Base-by-base conservation (phyloP, 2,113 vertebrate genomes). In the Opisthocomus hoazin region DNA sequence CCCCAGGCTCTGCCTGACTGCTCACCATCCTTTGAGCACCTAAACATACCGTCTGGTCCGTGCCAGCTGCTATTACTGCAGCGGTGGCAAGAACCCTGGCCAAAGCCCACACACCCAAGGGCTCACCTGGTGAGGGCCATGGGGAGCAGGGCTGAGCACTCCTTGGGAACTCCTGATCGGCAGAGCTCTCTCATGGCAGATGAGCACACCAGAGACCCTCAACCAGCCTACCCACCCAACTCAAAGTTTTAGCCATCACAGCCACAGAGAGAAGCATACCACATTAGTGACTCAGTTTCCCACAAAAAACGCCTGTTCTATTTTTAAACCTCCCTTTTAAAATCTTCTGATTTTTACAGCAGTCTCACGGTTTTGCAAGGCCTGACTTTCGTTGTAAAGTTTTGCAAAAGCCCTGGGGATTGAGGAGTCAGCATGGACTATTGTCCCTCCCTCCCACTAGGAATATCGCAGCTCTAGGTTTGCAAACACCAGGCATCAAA, bases 361-460 rank as follows among this genome's bases (percentile, higher is more conserved):
- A 70, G 32, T 30, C 15, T 51, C n/a, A 17, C 1, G 11, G 24
- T 43, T 89, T 70, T 83, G 24, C 63, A 48, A 11, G 19, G 30
- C 15, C 37, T 15, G 30, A 83, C 10, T 57, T 50, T 18, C 30
- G 71, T 7, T 21, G 29, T 21, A 53, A 22, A 5, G 43, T 29
- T 87, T 56, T 56, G 23, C 23, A 41, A 41, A 80, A 84, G 17
- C 30, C 63, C 43, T 9, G 8, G 23, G 24, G 15, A 60, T 3
- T 0, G 3, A 34, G 53, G 24, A 74, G 32, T 32, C 2, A 1
- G 30, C 30, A 16, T 0, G 1, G 30, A 27, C 45, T 74, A 24
- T 1, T 0, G 0, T 22, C 8, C 1, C 1, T 70, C 57, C 56
- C 23, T 48, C 39, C 5, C 30, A 30, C 17, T 4, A 23, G 53